Conservation (phyloP, 2,797 vertebrate genomes). For the Delichon dasypus region DNA sequence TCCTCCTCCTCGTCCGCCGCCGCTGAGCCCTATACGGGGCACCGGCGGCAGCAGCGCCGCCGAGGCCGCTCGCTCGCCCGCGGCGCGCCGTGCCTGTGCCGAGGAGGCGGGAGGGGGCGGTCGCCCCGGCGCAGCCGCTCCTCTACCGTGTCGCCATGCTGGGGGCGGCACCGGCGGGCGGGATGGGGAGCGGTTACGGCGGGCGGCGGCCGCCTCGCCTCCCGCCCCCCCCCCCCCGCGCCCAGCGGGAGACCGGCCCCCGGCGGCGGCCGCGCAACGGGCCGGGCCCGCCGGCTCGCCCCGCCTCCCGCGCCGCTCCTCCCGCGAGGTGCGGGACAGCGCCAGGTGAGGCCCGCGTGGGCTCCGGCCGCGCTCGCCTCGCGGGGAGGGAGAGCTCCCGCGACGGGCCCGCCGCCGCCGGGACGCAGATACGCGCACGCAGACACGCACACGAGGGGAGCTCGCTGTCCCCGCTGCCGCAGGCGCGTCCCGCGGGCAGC, state of each 20-base stretch:
- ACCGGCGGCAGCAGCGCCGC: neutral
- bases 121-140: conserved; percentile 30
- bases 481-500: neutral
- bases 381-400: neutral
- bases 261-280: neutral
- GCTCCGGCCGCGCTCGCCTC: neutral
- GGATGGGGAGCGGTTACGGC: neutral
- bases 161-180: conserved; percentile 16
- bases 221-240: too few species aligned
- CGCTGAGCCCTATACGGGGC: neutral
- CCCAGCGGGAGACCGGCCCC: neutral
- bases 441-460: neutral
- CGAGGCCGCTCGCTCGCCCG: conserved; percentile 37
- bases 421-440: too few species aligned
- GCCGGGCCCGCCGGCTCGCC: too few species aligned
- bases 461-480: neutral
- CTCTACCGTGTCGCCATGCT: conserved; percentile 42
- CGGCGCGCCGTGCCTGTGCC: conserved; percentile 19
- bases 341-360: neutral
- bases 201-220: neutral
- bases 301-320: neutral
- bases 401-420: neutral
- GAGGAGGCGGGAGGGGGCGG: conserved; percentile 29
- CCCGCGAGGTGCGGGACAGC: neutral
- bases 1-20: neutral